Evolutionary conservation across 2,113 vertebrate species (phyloP), one percentile per base, ranked within the genome.

Genomic region (Accipiter virgatus): DNA sequence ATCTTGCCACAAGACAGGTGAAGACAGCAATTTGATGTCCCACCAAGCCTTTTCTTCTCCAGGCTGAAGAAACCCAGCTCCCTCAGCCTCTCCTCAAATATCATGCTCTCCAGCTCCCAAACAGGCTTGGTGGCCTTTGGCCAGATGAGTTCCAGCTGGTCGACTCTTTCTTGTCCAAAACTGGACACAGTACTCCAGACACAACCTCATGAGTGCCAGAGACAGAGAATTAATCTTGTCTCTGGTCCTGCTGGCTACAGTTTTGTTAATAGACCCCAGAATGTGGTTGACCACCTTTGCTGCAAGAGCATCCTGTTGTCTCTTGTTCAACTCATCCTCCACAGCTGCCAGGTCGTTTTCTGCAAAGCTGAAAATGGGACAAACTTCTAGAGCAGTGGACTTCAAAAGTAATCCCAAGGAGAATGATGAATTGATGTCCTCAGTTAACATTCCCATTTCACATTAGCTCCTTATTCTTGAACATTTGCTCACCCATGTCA

Each of bases 1-100:
- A 62, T 70, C 50, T 66, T 11, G 11, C 34, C 74, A 75, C 0
- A 0, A 79, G 45, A 48, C 40, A 73, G 3, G 2, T 56, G 31
- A 93, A 65, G 74, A 42, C 43, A 72, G 40, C 7, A n/a, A 25
- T 63, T 12, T 61, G 53, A 72, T 79, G 13, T 2, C 10, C 14
- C 34, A 48, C n/a, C 34, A 65, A 61, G 31, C 9, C 9, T 83
- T 82, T 84, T 75, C 40, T 73, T 86, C 58, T 82, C 25, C 43
- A 82, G 48, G 38, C 40, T 80, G 85, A 80, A 77, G 25, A 95
- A 92, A 77, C 4, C 5, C 86, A 93, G 31, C 11, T 95, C 36
- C 11, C 23, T 95, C 58, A 90, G 36, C 31, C 23, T 79, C 34
- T 78, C 34, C 27, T 74, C 45, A 26, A 29, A 12, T 26, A 40